A percentile compares a stretch with the other conserved stretches of the same genome.
phyloP scores from a whole-genome alignment of 2,113 vertebrate species.

The Chlorodrepanis virens region DNA sequence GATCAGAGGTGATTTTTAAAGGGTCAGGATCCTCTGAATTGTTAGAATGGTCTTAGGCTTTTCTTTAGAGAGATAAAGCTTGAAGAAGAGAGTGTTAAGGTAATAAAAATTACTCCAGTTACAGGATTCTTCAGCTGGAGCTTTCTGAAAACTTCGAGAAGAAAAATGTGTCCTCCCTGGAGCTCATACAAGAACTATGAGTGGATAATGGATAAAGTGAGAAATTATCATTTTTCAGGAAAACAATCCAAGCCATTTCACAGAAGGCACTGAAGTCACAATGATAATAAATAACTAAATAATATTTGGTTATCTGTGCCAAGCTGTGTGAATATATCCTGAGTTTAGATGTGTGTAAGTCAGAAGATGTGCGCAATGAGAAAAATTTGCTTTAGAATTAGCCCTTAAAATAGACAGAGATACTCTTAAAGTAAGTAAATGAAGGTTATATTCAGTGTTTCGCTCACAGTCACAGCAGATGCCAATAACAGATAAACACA shows the following conservation, averaged over 20 bases:
- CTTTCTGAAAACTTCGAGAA: constrained; percentile 15
- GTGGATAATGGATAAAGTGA: constrained; percentile 13
- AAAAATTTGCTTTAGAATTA: not conserved
- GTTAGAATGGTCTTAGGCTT: not conserved
- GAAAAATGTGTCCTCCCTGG: not conserved
- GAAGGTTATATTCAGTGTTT: not conserved
- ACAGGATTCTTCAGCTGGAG: constrained; percentile 34
- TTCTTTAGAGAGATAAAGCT: not conserved
- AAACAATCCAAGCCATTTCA: not conserved
- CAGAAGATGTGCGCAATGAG: not conserved
- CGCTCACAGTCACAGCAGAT: not conserved
- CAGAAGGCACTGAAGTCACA: not conserved
- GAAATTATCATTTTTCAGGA: not conserved
- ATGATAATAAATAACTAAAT: not conserved
- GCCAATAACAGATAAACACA: not conserved
- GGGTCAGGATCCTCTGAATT: constrained; percentile 17
- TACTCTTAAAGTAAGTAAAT: not conserved
- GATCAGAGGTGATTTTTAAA: constrained; percentile 50
- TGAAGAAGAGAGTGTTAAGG: constrained; percentile 27
- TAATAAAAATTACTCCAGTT: constrained; percentile 27
- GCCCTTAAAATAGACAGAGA: not conserved
- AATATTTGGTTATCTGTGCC: not conserved
- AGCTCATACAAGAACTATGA: not conserved
- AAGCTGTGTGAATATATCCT: not conserved
- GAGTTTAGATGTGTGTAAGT: not conserved